Percentiles rank a stretch among this genome's conserved stretches.
Evolutionary conservation across 2,113 vertebrate genomes (phyloP).

Genomic region (Thamnaconus septentrionalis): DNA sequence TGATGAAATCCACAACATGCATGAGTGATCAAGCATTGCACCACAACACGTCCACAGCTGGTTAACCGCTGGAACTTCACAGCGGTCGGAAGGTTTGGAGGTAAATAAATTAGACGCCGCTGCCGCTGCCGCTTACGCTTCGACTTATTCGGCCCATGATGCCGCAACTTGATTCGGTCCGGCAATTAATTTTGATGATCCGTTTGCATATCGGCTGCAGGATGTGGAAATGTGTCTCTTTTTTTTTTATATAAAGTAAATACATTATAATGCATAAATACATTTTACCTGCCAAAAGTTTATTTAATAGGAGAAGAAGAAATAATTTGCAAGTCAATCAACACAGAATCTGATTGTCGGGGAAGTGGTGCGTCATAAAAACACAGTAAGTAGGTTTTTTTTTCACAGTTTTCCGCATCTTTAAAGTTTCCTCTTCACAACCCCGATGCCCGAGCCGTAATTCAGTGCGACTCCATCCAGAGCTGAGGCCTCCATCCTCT

Average conservation of each 20-base stretch:
- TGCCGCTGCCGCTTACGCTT: slow-evolving; percentile 8
- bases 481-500: no score
- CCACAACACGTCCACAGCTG: slow-evolving; percentile 42
- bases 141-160: background rate
- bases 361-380: no score
- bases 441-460: no score
- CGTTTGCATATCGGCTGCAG: background rate
- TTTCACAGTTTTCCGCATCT: no score
- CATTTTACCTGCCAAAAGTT: no score
- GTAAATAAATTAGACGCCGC: background rate
- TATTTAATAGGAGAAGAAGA: background rate
- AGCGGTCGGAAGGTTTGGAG: slow-evolving; percentile 27
- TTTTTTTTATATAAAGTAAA: no score
- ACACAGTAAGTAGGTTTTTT: no score
- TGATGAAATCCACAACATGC: slow-evolving; percentile 62
- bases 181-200: background rate
- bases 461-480: no score
- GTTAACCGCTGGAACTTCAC: slow-evolving; percentile 32
- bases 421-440: no score
- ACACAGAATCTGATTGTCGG: background rate
- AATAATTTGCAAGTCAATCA: background rate
- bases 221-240: no score
- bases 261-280: no score
- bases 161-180: background rate
- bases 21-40: slow-evolving; percentile 65